These are phyloP conservation scores for Diglossa cyanea DNA, from an alignment of 2,797 vertebrate species.

Conservation along the genomic window DNA sequence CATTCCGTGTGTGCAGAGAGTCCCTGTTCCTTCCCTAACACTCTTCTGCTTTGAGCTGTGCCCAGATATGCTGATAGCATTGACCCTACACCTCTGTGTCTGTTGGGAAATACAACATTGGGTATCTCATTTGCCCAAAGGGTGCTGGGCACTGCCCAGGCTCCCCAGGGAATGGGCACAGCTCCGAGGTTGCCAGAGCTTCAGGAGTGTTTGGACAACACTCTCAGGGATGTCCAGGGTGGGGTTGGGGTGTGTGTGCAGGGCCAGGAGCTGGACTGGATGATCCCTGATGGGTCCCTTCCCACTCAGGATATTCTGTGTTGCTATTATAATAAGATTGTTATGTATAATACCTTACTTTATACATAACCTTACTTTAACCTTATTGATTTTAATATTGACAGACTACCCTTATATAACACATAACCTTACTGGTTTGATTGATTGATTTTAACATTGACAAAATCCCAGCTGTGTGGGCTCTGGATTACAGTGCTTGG, in stretches of 20 bases:
- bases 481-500: background rate
- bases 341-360: background rate
- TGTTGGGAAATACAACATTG: background rate
- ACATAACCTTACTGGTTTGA: background rate
- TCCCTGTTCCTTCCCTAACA: background rate
- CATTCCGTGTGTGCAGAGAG: background rate
- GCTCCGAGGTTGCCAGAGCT: background rate
- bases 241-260: background rate
- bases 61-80: background rate
- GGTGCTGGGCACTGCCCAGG: background rate
- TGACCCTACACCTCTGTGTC: background rate
- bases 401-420: background rate
- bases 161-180: background rate
- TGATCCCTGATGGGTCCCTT: background rate
- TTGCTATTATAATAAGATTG: background rate
- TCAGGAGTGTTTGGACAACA: fast-evolving
- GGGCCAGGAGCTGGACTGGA: fast-evolving
- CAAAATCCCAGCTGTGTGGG: background rate
- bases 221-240: fast-evolving
- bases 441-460: background rate
- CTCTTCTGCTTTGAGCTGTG: background rate
- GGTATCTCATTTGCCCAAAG: background rate
- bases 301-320: background rate
- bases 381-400: background rate
- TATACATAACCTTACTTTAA: background rate